These are phyloP conservation scores for Reticulitermes lucifugus DNA, from an alignment of 2,888 invertebrate species.

Conservation along the genomic window DNA sequence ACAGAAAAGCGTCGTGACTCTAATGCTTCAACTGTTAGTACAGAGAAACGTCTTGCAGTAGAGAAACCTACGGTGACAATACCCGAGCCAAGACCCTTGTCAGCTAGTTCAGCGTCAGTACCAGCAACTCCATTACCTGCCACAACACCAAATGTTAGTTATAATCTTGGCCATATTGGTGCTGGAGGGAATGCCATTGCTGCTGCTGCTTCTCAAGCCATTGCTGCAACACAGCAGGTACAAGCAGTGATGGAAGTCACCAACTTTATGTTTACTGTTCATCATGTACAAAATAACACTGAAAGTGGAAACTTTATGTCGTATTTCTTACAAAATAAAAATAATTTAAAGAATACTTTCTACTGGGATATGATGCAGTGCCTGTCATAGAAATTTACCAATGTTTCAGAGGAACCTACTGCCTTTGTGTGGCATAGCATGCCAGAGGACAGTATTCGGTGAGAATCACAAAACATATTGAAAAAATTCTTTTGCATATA, in stretches of 20 bases:
- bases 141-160: slow-evolving; percentile 67
- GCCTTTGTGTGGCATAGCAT: too few species aligned
- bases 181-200: slow-evolving; percentile 90
- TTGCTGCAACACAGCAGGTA: slow-evolving; percentile 93
- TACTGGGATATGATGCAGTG: too few species aligned
- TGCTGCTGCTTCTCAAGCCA: slow-evolving; percentile 95
- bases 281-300: too few species aligned
- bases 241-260: not conserved
- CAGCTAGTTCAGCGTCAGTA: slow-evolving; percentile 52
- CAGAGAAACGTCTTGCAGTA: slow-evolving; percentile 66
- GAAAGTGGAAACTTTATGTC: too few species aligned
- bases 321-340: too few species aligned
- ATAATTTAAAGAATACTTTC: too few species aligned
- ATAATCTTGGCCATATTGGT: slow-evolving; percentile 84
- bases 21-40: slow-evolving; percentile 66
- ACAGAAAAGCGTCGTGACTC: slow-evolving; percentile 82
- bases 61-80: slow-evolving; percentile 57
- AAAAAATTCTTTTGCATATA: too few species aligned
- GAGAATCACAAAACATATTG: too few species aligned
- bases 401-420: too few species aligned
- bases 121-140: slow-evolving; percentile 54
- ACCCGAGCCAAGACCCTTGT: slow-evolving; percentile 47
- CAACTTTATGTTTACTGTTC: too few species aligned
- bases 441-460: too few species aligned
- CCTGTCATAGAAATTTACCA: too few species aligned